These are phyloP conservation scores for Corythornis madagascariensis DNA, from an alignment of 2,113 vertebrate species.

Conservation along the genomic window DNA sequence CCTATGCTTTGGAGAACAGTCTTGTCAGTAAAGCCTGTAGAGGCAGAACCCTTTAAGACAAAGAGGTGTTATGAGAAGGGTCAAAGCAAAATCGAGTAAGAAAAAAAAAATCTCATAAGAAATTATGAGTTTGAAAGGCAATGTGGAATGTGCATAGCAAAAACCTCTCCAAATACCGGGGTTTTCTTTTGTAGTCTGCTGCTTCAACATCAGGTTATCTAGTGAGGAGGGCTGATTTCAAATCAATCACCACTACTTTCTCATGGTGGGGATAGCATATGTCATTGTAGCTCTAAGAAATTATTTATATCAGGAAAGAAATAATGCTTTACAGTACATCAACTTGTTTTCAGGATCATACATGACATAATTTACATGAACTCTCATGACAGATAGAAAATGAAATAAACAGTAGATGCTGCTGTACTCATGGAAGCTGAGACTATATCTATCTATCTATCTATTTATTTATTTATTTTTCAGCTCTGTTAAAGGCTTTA, in stretches of 20 bases:
- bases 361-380: not conserved
- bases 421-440: not conserved
- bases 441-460: too few species aligned
- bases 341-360: not conserved
- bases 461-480: too few species aligned
- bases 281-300: not conserved
- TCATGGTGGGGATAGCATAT: not conserved
- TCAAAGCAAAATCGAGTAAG: not conserved
- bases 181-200: not conserved
- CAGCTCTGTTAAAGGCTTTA: not conserved
- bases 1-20: not conserved
- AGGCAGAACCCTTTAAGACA: not conserved
- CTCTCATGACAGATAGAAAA: not conserved
- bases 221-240: not conserved
- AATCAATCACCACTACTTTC: not conserved
- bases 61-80: not conserved
- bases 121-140: not conserved
- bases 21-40: not conserved
- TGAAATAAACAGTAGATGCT: not conserved
- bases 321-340: not conserved
- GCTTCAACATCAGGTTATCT: not conserved
- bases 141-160: not conserved
- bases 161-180: not conserved
- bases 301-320: conserved; percentile 13
- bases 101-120: not conserved